Evolutionary conservation across 2,888 invertebrate genomes (phyloP), one percentile per base, ranked within the genome.

Genomic region (Frankliniella fusca): DNA sequence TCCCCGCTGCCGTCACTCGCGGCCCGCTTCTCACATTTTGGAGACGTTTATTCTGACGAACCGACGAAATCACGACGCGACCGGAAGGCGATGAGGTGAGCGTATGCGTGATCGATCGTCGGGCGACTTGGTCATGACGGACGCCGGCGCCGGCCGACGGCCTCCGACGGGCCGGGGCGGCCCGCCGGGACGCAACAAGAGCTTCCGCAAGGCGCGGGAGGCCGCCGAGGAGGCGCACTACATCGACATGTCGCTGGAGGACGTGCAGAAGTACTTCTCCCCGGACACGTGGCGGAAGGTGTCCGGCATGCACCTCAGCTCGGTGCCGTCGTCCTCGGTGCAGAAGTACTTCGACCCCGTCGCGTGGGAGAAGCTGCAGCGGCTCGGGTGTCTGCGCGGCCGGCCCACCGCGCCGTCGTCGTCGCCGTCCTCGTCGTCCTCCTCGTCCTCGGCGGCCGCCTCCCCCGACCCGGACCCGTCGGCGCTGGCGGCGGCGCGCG

Each of bases 181-280:
- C 9, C 11, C 11, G 23, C 70, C 70, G 11, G 70, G 70, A 27
- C 70, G 70, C 7, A 76, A 76, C 70, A 76, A 76, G 70, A 76
- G 70, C 70, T 76, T 76, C 70, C 70, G 70, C 27, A 76, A 27
- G 70, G 70, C 70, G 70, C 23, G 70, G 23, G 70, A 76, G 23
- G 70, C 70, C 23, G 70, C 70, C 23, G 70, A 76, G 27, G 70
- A 76, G 11, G 27, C 70, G 23, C 70, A 76, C 23, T 76, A 76
- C 70, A 23, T 23, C 11, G 70, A 76, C 27, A 76, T 76, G 70
- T 27, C 70, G 27, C 70, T 76, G 70, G 70, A 76, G 70, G 70
- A 76, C 70, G 70, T 76, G 70, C 70, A 76, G 70, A 76, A 76
- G 70, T 76, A 76, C 70, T 76, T 76, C 70, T 76, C 70, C 27